Conservation (phyloP, 1,140 invertebrate genomes). For the Brachionus sp. region DNA sequence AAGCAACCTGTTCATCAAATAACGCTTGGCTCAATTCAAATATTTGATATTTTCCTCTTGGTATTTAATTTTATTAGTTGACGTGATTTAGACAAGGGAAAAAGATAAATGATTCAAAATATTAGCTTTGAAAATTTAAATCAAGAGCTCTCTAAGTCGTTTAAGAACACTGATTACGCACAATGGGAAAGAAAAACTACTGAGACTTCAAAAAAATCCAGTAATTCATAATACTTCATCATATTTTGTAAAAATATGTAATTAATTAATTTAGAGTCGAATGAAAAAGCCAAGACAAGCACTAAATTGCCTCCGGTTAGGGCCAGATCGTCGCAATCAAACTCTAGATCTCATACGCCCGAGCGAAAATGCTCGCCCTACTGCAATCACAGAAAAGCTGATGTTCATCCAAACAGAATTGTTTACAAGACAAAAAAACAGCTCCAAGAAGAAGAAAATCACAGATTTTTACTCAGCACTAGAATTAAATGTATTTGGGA, state of each 20-base stretch:
- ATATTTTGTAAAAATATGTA: not conserved
- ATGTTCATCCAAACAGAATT: constrained; percentile 8
- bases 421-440: constrained; percentile 44
- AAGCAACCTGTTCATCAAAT: not conserved
- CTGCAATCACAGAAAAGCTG: constrained; percentile 18
- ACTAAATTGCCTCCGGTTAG: not conserved
- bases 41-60: not conserved
- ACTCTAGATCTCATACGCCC: constrained; percentile 23
- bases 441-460: constrained; percentile 32
- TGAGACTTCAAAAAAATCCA: not conserved
- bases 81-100: not conserved
- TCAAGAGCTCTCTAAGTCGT: constrained; percentile 27
- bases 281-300: not conserved
- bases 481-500: constrained; percentile 4
- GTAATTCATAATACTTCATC: not conserved
- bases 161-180: constrained; percentile 42
- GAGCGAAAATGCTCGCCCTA: constrained; percentile 33
- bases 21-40: not conserved
- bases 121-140: constrained; percentile 14
- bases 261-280: not conserved
- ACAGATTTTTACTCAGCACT: not conserved
- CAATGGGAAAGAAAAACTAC: constrained; percentile 28
- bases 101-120: not conserved
- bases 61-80: not conserved
- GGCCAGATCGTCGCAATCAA: not conserved